Base-by-base conservation (phyloP, 2,888 invertebrate species). In the Strigamia transsilvanica region DNA sequence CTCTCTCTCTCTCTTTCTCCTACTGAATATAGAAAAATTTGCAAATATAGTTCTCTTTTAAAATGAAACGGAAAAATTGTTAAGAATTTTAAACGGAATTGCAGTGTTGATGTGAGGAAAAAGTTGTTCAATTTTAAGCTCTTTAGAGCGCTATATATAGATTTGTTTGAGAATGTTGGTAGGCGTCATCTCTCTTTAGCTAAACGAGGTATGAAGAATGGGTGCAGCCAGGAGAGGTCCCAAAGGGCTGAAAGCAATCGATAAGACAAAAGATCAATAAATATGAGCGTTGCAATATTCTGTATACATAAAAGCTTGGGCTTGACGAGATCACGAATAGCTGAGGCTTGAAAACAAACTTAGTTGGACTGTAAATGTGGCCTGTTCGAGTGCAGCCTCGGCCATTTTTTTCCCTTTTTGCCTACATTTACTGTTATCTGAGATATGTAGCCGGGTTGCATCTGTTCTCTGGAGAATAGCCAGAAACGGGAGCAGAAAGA, bases 141-240 rank as follows among this genome's bases (percentile, higher is more conserved):
- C 66, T 23, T 66, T 66, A 66, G 66, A 66, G 66, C 32, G 4
- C 73, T 73, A 73, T 73, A 73, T 73, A 73, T 73, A 73, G 73
- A 73, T 73, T 73, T 73, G 73, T 73, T 32, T 27, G 73, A 32
- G 73, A 73, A 73, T 73, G 73, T 73, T 73, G 73, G 73, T 27
- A 73, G 73, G 73, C 73, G 73, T 73, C 73, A 73, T 73, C 23
- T 73, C 73, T 73, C 73, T 73, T 73, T 73, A 73, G 73, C 73
- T 73, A 73, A 73, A 73, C 73, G 73, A 73, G 73, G 73, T 73
- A 73, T 73, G 73, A 73, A 73, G 73, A 73, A 73, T 73, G 73
- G 73, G 73, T 73, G 27, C 73, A 73, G 32, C 73, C 23, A 27
- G 73, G 73, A 73, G 73, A n/a, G 73, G 73, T 73, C 73, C 73